phyloP scores from a whole-genome alignment of 2,113 vertebrate species.

The Raja brachyura region DNA sequence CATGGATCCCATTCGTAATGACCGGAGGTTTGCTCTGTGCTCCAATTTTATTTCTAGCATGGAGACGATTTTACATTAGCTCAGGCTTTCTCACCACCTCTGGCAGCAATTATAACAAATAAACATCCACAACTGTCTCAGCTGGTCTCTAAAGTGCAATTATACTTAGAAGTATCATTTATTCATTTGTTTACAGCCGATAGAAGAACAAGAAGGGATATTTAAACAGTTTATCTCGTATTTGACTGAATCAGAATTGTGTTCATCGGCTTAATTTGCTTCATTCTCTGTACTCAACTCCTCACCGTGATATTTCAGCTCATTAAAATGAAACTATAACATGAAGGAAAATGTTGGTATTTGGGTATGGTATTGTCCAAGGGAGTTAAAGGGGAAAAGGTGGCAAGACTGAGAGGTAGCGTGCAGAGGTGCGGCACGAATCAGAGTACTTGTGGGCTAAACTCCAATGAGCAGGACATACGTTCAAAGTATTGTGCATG shows the following conservation, averaged over 20 bases:
- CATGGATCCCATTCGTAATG: not conserved
- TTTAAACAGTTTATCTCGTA: not conserved
- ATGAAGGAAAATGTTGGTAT: not conserved
- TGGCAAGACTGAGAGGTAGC: not conserved
- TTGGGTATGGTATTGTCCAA: not conserved
- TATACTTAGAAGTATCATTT: not conserved
- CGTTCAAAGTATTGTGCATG: too few relatives aligned
- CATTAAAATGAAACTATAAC: not conserved
- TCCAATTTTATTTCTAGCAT: not conserved
- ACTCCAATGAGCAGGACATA: too few relatives aligned
- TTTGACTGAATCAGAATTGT: not conserved
- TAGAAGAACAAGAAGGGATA: not conserved
- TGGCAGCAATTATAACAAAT: constrained; percentile 9
- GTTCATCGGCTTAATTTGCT: not conserved
- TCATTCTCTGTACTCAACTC: not conserved
- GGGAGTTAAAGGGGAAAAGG: not conserved
- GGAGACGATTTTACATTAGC: not conserved
- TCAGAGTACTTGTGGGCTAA: too few relatives aligned
- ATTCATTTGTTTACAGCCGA: not conserved
- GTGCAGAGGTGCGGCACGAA: not conserved
- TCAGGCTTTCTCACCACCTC: constrained; percentile 1
- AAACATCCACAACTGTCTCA: constrained; percentile 9
- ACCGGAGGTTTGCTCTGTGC: not conserved
- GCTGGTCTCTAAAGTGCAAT: constrained; percentile 23
- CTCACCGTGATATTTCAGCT: not conserved